A percentile compares a stretch with the other conserved stretches of the same genome.
These are phyloP conservation scores for Orussus abietinus DNA, from an alignment of 1,140 invertebrate species.

Conservation along the genomic window DNA sequence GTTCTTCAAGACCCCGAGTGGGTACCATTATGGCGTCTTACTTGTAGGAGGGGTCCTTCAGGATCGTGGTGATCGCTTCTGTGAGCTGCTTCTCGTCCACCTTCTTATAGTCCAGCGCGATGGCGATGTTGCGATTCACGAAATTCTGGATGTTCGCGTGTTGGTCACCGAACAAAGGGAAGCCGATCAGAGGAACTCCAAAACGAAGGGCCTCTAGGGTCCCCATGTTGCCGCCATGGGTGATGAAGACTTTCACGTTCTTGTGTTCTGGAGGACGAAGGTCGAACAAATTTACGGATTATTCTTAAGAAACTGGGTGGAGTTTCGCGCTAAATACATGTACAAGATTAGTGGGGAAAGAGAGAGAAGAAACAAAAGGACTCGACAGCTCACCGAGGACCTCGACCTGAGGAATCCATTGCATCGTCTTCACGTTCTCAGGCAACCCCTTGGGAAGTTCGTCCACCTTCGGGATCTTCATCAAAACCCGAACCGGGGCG, in stretches of 20 bases:
- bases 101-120: constrained; percentile 22
- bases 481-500: constrained; percentile 55
- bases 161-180: constrained; percentile 55
- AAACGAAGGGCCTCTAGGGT: constrained; percentile 46
- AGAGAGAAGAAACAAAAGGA: neutral
- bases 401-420: constrained; percentile 66
- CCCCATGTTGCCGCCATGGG: constrained; percentile 53
- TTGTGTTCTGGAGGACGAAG: too few relatives aligned
- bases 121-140: constrained; percentile 18
- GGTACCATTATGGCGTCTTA: too few relatives aligned
- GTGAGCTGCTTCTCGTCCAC: too few relatives aligned
- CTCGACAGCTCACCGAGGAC: constrained; percentile 52
- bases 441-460: constrained; percentile 41
- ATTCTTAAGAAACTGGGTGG: too few relatives aligned
- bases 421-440: constrained; percentile 53
- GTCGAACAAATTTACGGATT: too few relatives aligned
- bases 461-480: constrained; percentile 55
- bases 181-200: constrained; percentile 49
- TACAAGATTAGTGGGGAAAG: constrained; percentile 8
- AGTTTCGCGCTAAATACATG: too few relatives aligned
- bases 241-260: constrained; percentile 49
- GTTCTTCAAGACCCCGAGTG: too few relatives aligned
- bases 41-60: too few relatives aligned
- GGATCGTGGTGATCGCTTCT: too few relatives aligned
- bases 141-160: constrained; percentile 34